Percentiles rank a stretch among this genome's conserved stretches.
Evolutionary conservation across 2,797 vertebrate genomes (phyloP).

Genomic region (Poecilia wingei): DNA sequence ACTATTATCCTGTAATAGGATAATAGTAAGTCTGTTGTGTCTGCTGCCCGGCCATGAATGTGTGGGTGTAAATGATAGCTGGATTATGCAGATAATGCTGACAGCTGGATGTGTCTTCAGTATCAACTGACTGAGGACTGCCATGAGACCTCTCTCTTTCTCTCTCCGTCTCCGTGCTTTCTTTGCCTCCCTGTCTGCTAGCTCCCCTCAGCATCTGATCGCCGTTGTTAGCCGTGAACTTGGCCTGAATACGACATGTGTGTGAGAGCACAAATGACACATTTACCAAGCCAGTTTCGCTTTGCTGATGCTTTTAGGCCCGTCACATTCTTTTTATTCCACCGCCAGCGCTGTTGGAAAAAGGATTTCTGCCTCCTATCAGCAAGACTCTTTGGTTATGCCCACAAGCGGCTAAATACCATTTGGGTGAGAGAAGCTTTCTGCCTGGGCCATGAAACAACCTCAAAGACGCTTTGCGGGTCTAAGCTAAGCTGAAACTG

Average conservation of each 20-base stretch:
- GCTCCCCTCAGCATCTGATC: conserved; percentile 21
- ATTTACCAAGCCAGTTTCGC: conserved; percentile 15
- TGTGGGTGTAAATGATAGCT: conserved; percentile 66
- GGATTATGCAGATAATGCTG: conserved; percentile 68
- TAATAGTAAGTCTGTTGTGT: conserved; percentile 53
- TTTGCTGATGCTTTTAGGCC: conserved; percentile 25
- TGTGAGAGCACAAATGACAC: conserved; percentile 13
- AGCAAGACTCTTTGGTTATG: conserved; percentile 28
- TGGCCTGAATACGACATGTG: conserved; percentile 5
- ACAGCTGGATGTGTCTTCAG: conserved; percentile 40
- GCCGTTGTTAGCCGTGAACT: conserved; percentile 20
- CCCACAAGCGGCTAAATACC: conserved; percentile 32
- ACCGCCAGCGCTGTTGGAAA: conserved; percentile 24
- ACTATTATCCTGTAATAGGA: conserved; percentile 60
- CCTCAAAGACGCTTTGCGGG: neutral
- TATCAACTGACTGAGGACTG: conserved; percentile 46
- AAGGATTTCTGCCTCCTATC: conserved; percentile 33
- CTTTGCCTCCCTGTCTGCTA: conserved; percentile 2
- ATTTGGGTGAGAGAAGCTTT: conserved; percentile 20
- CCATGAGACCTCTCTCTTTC: conserved; percentile 24
- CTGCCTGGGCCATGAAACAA: conserved; percentile 3
- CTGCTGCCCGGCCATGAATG: conserved; percentile 47
- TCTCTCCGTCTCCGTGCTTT: conserved; percentile 14
- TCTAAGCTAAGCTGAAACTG: conserved; percentile 27
- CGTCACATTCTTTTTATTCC: neutral